Percentiles rank a stretch among this genome's conserved stretches.
These are phyloP conservation scores for Linyphia triangularis DNA, from an alignment of 2,888 invertebrate genomes.

Conservation along the genomic window DNA sequence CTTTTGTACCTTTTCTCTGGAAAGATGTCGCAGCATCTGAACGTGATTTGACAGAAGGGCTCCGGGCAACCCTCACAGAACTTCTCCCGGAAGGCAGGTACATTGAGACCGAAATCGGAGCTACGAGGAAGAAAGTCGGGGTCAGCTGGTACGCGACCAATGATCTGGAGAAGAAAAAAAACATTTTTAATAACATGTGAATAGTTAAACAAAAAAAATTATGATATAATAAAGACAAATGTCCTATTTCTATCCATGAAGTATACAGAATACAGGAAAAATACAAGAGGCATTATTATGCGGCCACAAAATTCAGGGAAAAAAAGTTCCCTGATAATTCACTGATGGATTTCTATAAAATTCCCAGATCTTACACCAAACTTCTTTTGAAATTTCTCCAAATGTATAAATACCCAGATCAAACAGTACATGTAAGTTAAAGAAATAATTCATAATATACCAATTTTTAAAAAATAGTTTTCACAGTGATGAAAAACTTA, in stretches of 20 bases:
- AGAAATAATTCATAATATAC: no score
- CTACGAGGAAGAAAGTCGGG: conserved; percentile 95
- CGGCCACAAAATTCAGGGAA: no score
- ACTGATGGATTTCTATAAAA: no score
- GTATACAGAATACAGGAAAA: not conserved
- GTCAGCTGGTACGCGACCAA: conserved; percentile 95
- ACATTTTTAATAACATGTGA: not conserved
- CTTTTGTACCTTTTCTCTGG: conserved; percentile 88
- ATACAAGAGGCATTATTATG: no score
- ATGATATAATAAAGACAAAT: not conserved
- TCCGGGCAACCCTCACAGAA: conserved; percentile 92
- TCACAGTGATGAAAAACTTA: no score
- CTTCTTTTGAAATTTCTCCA: no score
- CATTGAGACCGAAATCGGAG: conserved; percentile 94
- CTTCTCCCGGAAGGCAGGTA: conserved; percentile 89
- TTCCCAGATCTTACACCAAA: no score
- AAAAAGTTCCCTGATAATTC: no score
- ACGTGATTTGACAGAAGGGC: conserved; percentile 91
- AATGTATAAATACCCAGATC: no score
- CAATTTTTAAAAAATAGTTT: no score
- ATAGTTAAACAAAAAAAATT: not conserved
- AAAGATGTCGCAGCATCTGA: conserved; percentile 92
- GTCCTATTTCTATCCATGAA: not conserved
- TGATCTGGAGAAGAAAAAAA: conserved; percentile 84
- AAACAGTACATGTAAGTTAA: no score